A percentile compares a stretch with the other conserved stretches of the same genome.
These are phyloP conservation scores for Paragorgia papillata DNA, from an alignment of 92 coral and sea anemone species.

Conservation along the genomic window DNA sequence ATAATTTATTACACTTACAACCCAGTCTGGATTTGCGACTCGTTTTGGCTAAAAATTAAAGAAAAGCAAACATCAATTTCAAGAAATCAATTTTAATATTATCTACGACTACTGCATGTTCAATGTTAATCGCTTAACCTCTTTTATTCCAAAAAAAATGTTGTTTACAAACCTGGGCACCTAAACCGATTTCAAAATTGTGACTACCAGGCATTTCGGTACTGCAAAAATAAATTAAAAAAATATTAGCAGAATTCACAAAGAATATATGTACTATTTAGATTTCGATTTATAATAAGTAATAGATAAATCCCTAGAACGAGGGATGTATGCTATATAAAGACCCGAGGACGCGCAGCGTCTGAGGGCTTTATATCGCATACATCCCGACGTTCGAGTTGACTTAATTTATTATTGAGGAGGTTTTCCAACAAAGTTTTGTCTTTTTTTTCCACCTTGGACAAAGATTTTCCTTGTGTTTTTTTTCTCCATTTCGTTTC, in stretches of 20 bases:
- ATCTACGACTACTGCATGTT: too few relatives aligned
- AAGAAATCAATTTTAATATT: not conserved
- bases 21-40: constrained; percentile 99
- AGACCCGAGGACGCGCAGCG: too few relatives aligned
- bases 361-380: too few relatives aligned
- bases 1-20: constrained; percentile 64
- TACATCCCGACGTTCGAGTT: too few relatives aligned
- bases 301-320: not conserved
- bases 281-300: not conserved
- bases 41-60: constrained; percentile 76
- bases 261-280: not conserved
- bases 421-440: too few relatives aligned
- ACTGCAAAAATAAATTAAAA: constrained; percentile 42
- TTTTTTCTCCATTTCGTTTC: too few relatives aligned
- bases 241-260: not conserved
- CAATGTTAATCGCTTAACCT: too few relatives aligned
- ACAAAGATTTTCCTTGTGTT: not conserved
- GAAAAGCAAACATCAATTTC: not conserved
- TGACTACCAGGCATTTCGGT: constrained; percentile 75
- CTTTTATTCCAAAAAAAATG: not conserved
- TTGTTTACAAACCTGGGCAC: constrained; percentile 75
- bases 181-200: constrained; percentile 82
- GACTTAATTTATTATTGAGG: too few relatives aligned
- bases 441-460: too few relatives aligned
- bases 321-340: too few relatives aligned